Evolutionary conservation across 2,797 vertebrate species (phyloP).

Genomic region (Aphelocoma californica): DNA sequence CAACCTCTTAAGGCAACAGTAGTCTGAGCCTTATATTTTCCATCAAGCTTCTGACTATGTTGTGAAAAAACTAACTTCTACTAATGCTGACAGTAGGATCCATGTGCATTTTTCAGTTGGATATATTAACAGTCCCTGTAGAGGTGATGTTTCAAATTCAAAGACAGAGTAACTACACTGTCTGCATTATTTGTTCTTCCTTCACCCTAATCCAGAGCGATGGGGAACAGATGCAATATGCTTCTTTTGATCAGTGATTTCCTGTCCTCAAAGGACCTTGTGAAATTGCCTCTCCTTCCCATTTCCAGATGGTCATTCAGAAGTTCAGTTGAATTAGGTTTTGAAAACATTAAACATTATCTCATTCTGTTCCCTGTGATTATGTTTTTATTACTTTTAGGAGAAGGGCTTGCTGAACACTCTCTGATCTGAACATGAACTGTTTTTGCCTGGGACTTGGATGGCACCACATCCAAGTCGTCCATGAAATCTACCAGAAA

Average conservation of each 20-base stretch:
- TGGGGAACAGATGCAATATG: neutral
- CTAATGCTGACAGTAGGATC: neutral
- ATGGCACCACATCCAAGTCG: neutral
- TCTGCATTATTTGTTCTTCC: neutral
- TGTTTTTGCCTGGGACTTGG: neutral
- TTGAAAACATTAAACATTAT: neutral
- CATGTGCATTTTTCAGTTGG: neutral
- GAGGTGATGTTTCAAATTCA: neutral
- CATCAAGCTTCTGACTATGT: neutral
- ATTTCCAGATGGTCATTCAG: constrained; percentile 27
- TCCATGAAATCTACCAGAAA: neutral
- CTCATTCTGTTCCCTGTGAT: neutral
- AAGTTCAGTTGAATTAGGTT: neutral
- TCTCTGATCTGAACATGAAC: neutral
- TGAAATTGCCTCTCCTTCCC: neutral
- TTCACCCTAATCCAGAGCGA: neutral
- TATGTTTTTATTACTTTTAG: neutral
- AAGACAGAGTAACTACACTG: neutral
- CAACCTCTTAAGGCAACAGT: neutral
- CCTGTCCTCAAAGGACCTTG: constrained; percentile 16
- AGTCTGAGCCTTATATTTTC: neutral
- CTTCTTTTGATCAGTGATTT: neutral
- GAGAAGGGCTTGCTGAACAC: neutral
- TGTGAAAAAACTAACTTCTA: neutral
- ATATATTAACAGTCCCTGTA: neutral